Conservation (phyloP, 2,113 vertebrate genomes). For the Dipodomys ordii region DNA sequence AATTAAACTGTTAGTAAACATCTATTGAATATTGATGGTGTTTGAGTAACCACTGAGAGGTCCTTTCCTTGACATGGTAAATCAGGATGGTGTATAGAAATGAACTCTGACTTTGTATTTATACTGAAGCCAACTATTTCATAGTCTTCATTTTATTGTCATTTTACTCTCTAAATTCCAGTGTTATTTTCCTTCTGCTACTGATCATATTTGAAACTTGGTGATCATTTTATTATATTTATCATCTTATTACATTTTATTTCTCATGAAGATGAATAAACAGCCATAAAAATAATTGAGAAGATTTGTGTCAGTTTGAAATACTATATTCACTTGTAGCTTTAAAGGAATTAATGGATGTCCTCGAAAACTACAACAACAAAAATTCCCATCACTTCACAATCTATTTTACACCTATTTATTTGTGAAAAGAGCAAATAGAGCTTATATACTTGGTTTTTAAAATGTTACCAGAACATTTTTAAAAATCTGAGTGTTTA, state of each 20-base stretch:
- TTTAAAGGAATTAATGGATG: background rate
- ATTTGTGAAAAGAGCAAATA: conserved; percentile 33
- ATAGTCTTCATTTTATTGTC: background rate
- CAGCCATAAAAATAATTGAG: background rate
- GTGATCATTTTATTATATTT: no score
- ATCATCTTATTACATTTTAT: background rate
- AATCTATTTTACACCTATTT: background rate
- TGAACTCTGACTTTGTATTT: background rate
- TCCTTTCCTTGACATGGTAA: background rate
- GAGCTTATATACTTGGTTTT: background rate
- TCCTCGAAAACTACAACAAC: background rate
- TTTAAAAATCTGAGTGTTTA: background rate
- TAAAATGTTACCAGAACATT: background rate
- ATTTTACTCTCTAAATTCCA: background rate
- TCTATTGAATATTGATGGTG: background rate
- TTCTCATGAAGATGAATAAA: background rate
- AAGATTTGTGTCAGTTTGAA: background rate
- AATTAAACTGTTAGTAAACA: background rate
- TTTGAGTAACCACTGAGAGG: no score
- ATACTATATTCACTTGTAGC: background rate
- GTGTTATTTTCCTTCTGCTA: background rate
- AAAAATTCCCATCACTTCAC: no score
- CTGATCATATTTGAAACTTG: background rate
- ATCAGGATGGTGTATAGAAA: background rate
- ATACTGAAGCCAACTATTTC: background rate